Evolutionary conservation across 1,140 invertebrate genomes (phyloP), one percentile per base, ranked within the genome.

Genomic region (Drosophila sproati): DNA sequence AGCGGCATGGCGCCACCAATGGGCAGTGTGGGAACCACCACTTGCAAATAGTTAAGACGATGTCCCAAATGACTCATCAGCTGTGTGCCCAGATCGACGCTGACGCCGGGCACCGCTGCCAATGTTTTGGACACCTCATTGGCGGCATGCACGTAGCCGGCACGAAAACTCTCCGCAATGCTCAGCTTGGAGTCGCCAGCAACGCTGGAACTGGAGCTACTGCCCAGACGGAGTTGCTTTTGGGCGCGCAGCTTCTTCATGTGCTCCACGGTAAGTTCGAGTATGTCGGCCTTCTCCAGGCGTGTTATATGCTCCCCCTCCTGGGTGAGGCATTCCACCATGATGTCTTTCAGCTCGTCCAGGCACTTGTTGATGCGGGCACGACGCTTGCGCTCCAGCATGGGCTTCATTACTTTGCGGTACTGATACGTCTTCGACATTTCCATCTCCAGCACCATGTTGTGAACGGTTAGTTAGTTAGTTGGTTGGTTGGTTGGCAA

Each of bases 241-340:
- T 95, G 95, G 37, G 94, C 94, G 76, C 96, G 95, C 32, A 97
- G 92, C 89, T 95, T 90, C 95, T 96, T 92, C 77, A 98, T 94
- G 93, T 98, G 96, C 81, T 96, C 96, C 55, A 98, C 97, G 2
- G 97, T 98, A 93, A 98, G 94, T 92, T 98, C 97, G 72, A 98
- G 93, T 82, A 98, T 97, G 91, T 98, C 97, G 45, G 97, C 97
- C 93, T 98, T 98, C 93, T 98, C 97, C 91, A 98, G 93, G 91
- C 98, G 97, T 79, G 96, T 96, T 61, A 96, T 94, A 83, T 96
- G 96, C 91, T 96, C 96, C 37, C 96, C 96, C 92, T 96, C 96
- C 71, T 93, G 92, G 3, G 89, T 92, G 5, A 91, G 55, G 52
- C 91, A 92, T 73, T 91, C 91, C 39, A 92, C 95, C 94, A 98